phyloP scores from a whole-genome alignment of 2,888 invertebrate species.

The Crocallis elinguaria region DNA sequence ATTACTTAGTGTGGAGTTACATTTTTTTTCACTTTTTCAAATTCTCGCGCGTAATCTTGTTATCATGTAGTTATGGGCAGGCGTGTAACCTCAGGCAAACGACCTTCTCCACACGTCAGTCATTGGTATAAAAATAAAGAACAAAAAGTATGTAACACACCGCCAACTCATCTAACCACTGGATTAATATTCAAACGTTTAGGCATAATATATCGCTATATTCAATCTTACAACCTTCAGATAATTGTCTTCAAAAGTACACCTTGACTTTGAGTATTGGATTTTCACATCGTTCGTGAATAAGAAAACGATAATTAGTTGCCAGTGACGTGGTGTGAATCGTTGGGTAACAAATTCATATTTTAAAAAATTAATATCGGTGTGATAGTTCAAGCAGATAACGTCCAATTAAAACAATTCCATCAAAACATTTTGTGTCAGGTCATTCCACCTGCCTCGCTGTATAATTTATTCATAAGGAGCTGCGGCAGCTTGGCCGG shows the following conservation, averaged over 20 bases:
- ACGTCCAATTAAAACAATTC: constrained; percentile 84
- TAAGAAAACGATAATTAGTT: constrained; percentile 55
- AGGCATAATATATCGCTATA: no score
- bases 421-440: constrained; percentile 84
- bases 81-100: no score
- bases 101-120: no score
- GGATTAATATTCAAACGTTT: no score
- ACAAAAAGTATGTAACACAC: no score
- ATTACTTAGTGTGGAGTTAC: background rate
- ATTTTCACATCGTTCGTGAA: constrained; percentile 15
- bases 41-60: no score
- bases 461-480: constrained; percentile 81
- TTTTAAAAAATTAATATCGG: constrained; percentile 71
- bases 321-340: constrained; percentile 72
- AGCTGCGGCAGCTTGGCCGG: constrained; percentile 54
- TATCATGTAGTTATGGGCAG: no score
- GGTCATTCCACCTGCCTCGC: constrained; percentile 82
- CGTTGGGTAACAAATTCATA: constrained; percentile 72
- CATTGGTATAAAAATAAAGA: no score
- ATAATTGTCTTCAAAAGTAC: background rate
- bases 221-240: no score
- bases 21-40: no score
- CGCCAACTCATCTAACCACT: no score
- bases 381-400: constrained; percentile 75
- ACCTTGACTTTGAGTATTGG: no score